Base-by-base conservation (phyloP, 2,888 invertebrate genomes). In the Nemoura dubitans region DNA sequence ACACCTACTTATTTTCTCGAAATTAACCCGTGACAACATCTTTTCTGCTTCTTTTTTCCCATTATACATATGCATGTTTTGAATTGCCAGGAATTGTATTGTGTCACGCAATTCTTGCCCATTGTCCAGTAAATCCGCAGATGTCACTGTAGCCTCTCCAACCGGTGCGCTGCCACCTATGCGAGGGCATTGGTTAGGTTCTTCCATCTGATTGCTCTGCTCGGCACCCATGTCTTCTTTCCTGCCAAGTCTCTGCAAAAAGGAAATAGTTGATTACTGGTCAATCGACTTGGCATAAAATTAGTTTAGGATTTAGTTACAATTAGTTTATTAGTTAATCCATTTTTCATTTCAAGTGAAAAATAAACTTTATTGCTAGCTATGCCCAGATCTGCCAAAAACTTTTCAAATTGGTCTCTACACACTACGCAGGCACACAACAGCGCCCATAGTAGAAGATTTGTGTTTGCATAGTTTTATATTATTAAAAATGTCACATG, bases 11-110 rank as follows among this genome's bases (percentile, higher is more conserved):
- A 1, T 59, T 7, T 21, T 59, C 21, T 10, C 59, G 3, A 59
- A 59, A 59, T 59, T 59, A 59, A 59, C 59, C 2, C 14, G 59
- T 7, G 59, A 21, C 59, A 59, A 16, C 76, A 42, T 21, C 2
- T 29, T 30, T 81, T 81, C 81, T 6, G 30, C 30, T 5, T 81
- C 28, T 28, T 30, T 28, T 30, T 81, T 28, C 28, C 14, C 30
- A 5, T n/a, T n/a, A 21, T 86, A 25, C 3, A 88, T 43, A 21
- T 83, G 83, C 88, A 88, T 88, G 59, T 88, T 88, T 82, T 88
- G 87, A 76, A 87, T 86, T 16, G 88, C 88, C 0, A 88, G 83
- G 76, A 87, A 87, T 42, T 88, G 88, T 30, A 88, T 85, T 16
- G 88, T 88, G 26, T 85, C 83, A n/a, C 86, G 85, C 29, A 88